phyloP scores from a whole-genome alignment of 2,113 vertebrate genomes.

The Jacana jacana region DNA sequence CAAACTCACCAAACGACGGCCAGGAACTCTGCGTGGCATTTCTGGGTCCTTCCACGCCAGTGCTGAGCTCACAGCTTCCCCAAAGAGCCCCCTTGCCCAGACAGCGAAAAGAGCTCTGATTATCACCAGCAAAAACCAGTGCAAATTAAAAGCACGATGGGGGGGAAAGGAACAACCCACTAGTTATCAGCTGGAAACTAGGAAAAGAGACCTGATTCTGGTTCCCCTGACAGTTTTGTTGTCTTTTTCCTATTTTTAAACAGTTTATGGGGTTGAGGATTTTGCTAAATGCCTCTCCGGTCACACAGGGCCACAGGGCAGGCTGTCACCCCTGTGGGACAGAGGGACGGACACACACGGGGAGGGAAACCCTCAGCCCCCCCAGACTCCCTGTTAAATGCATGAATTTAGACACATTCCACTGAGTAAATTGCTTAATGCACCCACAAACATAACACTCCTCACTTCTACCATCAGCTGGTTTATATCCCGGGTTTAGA shows the following conservation, averaged over 20 bases:
- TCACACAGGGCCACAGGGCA: background rate
- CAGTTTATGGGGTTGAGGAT: background rate
- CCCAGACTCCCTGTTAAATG: rapidly evolving
- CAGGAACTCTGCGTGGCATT: background rate
- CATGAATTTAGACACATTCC: rapidly evolving
- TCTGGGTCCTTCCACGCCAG: background rate
- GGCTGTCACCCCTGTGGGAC: background rate
- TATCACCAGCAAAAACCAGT: background rate
- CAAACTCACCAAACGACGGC: rapidly evolving
- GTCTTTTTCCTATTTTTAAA: background rate
- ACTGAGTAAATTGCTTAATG: background rate
- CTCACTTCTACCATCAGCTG: background rate
- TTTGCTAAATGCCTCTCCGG: background rate
- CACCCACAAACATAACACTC: background rate
- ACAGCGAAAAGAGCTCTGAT: background rate
- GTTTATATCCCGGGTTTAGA: background rate
- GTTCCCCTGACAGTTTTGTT: background rate
- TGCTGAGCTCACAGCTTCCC: background rate
- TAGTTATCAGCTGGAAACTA: background rate
- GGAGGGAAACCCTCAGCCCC: background rate
- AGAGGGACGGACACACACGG: rapidly evolving
- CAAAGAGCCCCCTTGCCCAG: background rate
- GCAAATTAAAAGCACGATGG: rapidly evolving
- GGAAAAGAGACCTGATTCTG: background rate
- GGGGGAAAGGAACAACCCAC: no score